Base-by-base conservation (phyloP, 2,888 invertebrate genomes). In the Caenorhabditis sulstoni region DNA sequence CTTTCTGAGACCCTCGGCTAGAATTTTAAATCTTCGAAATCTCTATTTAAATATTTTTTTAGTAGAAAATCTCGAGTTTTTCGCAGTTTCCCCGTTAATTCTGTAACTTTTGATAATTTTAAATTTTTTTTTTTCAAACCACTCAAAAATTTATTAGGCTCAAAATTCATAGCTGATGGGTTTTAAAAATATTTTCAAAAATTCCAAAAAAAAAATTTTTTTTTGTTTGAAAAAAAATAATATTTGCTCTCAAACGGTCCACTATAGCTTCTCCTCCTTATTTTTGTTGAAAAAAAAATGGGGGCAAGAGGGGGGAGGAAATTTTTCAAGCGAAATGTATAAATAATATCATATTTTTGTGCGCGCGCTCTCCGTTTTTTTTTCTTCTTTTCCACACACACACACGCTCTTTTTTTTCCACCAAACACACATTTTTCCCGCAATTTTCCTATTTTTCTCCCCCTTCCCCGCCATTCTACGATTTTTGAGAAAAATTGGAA, bases 321-420 rank as follows among this genome's bases (percentile, higher is more conserved):
- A 50, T 68, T 67, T 67, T 68, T 68, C 57, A 68, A 68, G 61
- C 68, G 68, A 68, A 68, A 68, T 68, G 68, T 68, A 68, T 68
- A 68, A 68, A 68, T 68, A 68, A 68, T 68, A 68, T 68, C 61
- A 68, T 68, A 68, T 68, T 68, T 68, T 52, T 35, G 29, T 52
- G 29, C 20, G 37, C 16, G 9, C 41, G 9, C 41, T 29, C 29
- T 29, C 29, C 29, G 3, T 23, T 45, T 59, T 49, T 35, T 37
- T 22, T n/a, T 8, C 1, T 52, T 52, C 39, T 18, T 49, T 29
- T 29, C 11, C 41, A 37, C 7, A n/a, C 41, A 41, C 11, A 41
- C 11, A 41, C 41, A 41, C 41, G 4, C 41, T 2, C 11, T 41
- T 41, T 41, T 41, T 41, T 41, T 41, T 41, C 12, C 41, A 41